These are phyloP conservation scores for Polyergus mexicanus DNA, from an alignment of 1,140 invertebrate species.

Conservation along the genomic window DNA sequence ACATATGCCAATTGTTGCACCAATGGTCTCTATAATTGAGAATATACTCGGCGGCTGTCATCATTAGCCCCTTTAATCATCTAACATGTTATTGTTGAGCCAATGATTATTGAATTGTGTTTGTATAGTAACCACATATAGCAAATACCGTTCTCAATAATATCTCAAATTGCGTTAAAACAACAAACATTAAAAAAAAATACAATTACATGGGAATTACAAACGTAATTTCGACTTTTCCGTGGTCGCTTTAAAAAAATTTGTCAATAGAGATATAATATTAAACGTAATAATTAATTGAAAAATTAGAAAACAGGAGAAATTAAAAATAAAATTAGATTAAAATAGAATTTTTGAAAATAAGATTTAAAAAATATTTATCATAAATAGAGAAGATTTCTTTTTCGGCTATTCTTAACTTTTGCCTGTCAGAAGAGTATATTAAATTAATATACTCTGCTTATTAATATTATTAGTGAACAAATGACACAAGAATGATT, in stretches of 20 bases:
- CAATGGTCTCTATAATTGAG: conserved; percentile 8
- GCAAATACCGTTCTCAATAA: neutral
- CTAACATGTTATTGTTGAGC: neutral
- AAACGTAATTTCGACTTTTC: neutral
- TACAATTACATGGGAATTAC: neutral
- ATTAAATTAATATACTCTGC: neutral
- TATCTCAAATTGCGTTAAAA: neutral
- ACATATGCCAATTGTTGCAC: neutral
- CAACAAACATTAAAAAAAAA: neutral
- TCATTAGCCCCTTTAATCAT: neutral
- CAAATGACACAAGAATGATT: neutral
- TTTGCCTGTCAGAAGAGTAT: neutral
- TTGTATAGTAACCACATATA: neutral
- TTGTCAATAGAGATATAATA: too few relatives aligned
- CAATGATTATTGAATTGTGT: neutral
- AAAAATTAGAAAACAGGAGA: neutral
- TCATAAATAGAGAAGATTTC: neutral
- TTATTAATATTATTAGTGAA: neutral
- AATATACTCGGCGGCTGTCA: neutral
- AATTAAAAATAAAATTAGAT: neutral
- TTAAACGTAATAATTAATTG: neutral
- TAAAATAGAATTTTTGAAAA: neutral
- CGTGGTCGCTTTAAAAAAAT: neutral
- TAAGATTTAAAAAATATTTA: neutral
- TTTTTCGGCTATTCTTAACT: neutral